phyloP scores from a whole-genome alignment of 2,888 invertebrate species.

The Eurytoma californica region DNA sequence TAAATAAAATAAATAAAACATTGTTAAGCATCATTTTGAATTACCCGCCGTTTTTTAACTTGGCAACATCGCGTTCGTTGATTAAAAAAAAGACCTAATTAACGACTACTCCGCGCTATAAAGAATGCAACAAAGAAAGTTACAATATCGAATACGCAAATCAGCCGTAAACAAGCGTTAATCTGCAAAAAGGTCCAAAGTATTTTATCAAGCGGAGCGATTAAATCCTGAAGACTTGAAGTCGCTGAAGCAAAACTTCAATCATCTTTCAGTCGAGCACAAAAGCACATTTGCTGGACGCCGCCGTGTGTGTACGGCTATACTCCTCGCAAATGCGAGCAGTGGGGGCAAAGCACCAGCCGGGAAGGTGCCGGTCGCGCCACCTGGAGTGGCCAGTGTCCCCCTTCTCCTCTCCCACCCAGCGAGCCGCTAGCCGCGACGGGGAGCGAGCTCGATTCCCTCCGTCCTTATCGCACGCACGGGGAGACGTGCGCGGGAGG shows the following conservation, averaged over 20 bases:
- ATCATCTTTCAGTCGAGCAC: too few relatives aligned
- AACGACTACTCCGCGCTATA: background rate
- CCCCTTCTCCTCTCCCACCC: background rate
- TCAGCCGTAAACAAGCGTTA: background rate
- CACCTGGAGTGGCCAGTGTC: constrained; percentile 7
- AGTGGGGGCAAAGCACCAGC: constrained; percentile 57
- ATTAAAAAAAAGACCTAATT: background rate
- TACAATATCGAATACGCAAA: background rate
- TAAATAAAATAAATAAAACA: too few relatives aligned
- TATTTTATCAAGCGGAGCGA: too few relatives aligned
- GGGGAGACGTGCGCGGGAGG: constrained; percentile 18
- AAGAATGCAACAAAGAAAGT: background rate
- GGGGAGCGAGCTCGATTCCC: background rate
- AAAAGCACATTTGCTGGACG: too few relatives aligned
- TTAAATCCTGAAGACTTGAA: too few relatives aligned
- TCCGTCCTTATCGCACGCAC: constrained; percentile 6
- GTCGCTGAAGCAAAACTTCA: too few relatives aligned
- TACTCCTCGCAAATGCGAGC: background rate
- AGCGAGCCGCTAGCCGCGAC: background rate
- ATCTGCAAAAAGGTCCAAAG: background rate
- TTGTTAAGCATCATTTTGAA: background rate
- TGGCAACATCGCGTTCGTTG: background rate
- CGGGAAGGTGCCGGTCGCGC: constrained; percentile 21
- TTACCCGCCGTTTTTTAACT: background rate
- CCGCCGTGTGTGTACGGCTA: too few relatives aligned